phyloP scores from a whole-genome alignment of 2,797 vertebrate species.

The Crotalus adamanteus region DNA sequence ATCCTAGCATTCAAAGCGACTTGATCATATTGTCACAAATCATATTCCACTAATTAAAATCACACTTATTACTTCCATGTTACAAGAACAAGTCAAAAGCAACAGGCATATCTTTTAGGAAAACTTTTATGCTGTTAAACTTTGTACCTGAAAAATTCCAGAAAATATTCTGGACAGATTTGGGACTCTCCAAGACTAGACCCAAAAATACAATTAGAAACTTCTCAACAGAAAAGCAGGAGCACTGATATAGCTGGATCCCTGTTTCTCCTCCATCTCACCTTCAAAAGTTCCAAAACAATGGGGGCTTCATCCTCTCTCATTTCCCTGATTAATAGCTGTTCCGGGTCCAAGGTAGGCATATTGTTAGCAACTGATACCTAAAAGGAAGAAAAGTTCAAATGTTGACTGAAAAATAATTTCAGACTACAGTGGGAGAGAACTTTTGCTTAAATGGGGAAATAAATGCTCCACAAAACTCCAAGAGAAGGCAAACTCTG shows the following conservation, averaged over 20 bases:
- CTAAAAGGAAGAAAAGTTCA: background rate
- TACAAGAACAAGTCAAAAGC: background rate
- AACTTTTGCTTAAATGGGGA: background rate
- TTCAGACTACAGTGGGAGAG: background rate
- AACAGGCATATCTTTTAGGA: background rate
- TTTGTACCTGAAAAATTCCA: background rate
- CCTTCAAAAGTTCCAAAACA: conserved; percentile 87
- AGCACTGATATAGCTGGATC: background rate
- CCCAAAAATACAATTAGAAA: background rate
- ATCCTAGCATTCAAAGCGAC: background rate
- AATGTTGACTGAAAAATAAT: background rate
- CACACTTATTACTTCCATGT: background rate
- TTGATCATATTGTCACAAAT: background rate
- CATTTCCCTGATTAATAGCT: conserved; percentile 77
- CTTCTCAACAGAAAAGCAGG: background rate
- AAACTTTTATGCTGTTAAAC: background rate
- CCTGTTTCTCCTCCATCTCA: conserved; percentile 47
- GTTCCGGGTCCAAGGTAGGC: conserved; percentile 51
- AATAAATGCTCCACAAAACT: background rate
- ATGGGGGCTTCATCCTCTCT: conserved; percentile 82
- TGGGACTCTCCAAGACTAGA: background rate
- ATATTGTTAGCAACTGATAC: background rate
- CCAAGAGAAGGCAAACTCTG: too few species aligned
- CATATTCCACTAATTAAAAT: background rate
- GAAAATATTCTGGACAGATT: background rate